These are phyloP conservation scores for Pammene fasciana DNA, from an alignment of 2,888 invertebrate species.

Conservation along the genomic window DNA sequence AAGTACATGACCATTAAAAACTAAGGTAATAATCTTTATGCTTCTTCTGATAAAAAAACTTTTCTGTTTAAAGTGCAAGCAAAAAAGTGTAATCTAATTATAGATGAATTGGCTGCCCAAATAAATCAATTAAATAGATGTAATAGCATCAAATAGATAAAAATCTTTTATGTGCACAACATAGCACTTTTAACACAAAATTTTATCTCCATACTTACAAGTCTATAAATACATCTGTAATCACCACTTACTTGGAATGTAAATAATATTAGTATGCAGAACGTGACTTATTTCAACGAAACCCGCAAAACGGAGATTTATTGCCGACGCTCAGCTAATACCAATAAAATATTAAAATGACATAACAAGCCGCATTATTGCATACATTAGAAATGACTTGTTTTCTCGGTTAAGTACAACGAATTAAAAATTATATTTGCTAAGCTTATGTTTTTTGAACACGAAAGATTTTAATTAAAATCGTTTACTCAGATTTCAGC, in stretches of 20 bases:
- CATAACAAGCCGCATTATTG: conserved; percentile 11
- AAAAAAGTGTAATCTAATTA: too few relatives aligned
- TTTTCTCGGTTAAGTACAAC: conserved; percentile 5
- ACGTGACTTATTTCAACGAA: conserved; percentile 30
- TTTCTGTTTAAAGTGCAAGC: too few relatives aligned
- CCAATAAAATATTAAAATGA: conserved; percentile 13
- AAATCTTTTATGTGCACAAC: too few relatives aligned
- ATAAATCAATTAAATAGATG: too few relatives aligned
- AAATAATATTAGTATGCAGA: conserved; percentile 23
- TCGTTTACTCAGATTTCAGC: conserved; percentile 29
- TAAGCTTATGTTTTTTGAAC: conserved; percentile 28
- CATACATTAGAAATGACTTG: conserved; percentile 9
- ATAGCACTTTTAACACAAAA: too few relatives aligned
- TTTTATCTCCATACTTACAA: not conserved
- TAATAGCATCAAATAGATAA: too few relatives aligned
- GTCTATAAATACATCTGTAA: conserved; percentile 22
- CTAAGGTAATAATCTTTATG: too few relatives aligned
- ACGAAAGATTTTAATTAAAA: conserved; percentile 34
- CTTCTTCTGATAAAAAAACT: too few relatives aligned
- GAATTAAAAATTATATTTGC: conserved; percentile 27
- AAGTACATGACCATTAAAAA: too few relatives aligned
- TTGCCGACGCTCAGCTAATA: conserved; percentile 20
- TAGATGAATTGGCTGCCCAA: too few relatives aligned
- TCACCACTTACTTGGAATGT: conserved; percentile 15
- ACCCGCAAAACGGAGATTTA: conserved; percentile 22